Percentiles rank a stretch among this genome's conserved stretches.
These are phyloP conservation scores for Contarinia nasturtii DNA, from an alignment of 1,140 invertebrate species.

Conservation along the genomic window DNA sequence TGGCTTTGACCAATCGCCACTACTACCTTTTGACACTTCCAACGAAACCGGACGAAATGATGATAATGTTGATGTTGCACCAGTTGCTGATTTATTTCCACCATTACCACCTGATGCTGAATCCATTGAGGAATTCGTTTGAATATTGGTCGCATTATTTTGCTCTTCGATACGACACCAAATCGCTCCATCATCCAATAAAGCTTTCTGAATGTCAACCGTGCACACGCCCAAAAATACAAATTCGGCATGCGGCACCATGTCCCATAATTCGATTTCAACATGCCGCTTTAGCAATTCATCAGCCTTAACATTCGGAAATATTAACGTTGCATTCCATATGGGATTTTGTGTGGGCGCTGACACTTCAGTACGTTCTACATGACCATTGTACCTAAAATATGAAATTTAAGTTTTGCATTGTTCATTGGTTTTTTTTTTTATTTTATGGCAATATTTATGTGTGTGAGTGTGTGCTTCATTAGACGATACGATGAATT, in stretches of 20 bases:
- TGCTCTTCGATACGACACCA: slow-evolving; percentile 76
- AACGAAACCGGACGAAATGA: too few relatives aligned
- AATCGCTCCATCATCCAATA: slow-evolving; percentile 64
- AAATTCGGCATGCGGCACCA: slow-evolving; percentile 57
- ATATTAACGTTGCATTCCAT: slow-evolving; percentile 77
- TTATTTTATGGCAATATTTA: too few relatives aligned
- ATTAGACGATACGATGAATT: too few relatives aligned
- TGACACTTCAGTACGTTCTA: slow-evolving; percentile 59
- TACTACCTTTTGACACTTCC: too few relatives aligned
- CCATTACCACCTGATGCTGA: slow-evolving; percentile 61
- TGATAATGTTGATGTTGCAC: slow-evolving; percentile 32
- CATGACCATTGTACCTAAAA: slow-evolving; percentile 44
- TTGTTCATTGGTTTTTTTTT: neutral
- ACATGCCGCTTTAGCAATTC: slow-evolving; percentile 57
- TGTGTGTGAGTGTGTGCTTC: too few relatives aligned
- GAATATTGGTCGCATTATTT: slow-evolving; percentile 33
- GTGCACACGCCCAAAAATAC: slow-evolving; percentile 68
- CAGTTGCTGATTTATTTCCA: too few relatives aligned
- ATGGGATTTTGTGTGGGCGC: slow-evolving; percentile 67
- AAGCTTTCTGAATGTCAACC: slow-evolving; percentile 54
- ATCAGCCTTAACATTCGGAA: slow-evolving; percentile 54
- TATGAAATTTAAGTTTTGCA: neutral
- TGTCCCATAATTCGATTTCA: slow-evolving; percentile 76
- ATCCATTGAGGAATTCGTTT: slow-evolving; percentile 42
- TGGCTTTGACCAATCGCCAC: slow-evolving; percentile 9